Evolutionary conservation across 2,888 invertebrate species (phyloP).

Genomic region (Clanis bilineata): DNA sequence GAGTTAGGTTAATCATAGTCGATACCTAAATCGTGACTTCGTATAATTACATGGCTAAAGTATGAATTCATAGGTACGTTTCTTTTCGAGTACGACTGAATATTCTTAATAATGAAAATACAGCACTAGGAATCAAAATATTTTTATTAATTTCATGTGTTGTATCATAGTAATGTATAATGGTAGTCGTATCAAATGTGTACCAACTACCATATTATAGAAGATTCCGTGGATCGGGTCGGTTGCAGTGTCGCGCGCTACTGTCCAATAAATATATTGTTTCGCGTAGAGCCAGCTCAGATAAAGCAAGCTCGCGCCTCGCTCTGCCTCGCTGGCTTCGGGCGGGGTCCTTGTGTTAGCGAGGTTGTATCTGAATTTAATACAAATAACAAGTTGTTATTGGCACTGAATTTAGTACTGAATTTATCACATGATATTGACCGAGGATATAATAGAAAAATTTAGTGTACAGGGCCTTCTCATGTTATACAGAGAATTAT

Average conservation of each 20-base stretch:
- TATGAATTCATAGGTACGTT: too few relatives aligned
- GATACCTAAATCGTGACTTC: too few relatives aligned
- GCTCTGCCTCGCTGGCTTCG: constrained; percentile 66
- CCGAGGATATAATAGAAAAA: too few relatives aligned
- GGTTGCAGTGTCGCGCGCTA: constrained; percentile 49
- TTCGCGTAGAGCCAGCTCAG: constrained; percentile 79
- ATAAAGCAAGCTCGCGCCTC: constrained; percentile 81
- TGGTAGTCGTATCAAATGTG: constrained; percentile 36
- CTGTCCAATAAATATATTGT: constrained; percentile 83
- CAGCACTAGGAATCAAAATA: not conserved
- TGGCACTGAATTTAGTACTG: too few relatives aligned
- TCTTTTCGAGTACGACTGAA: too few relatives aligned
- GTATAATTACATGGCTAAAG: too few relatives aligned
- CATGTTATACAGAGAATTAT: too few relatives aligned
- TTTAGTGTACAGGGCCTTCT: too few relatives aligned
- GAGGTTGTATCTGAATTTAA: constrained; percentile 14
- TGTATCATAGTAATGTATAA: constrained; percentile 31
- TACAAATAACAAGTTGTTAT: too few relatives aligned
- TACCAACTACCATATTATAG: constrained; percentile 74
- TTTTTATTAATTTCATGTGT: constrained; percentile 21
- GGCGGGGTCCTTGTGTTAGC: constrained; percentile 41
- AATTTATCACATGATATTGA: too few relatives aligned
- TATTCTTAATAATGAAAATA: not conserved
- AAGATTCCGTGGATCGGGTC: constrained; percentile 72
- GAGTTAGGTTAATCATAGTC: too few relatives aligned